Base-by-base conservation (phyloP, 2,797 vertebrate genomes). In the Distichodus sexfasciatus region DNA sequence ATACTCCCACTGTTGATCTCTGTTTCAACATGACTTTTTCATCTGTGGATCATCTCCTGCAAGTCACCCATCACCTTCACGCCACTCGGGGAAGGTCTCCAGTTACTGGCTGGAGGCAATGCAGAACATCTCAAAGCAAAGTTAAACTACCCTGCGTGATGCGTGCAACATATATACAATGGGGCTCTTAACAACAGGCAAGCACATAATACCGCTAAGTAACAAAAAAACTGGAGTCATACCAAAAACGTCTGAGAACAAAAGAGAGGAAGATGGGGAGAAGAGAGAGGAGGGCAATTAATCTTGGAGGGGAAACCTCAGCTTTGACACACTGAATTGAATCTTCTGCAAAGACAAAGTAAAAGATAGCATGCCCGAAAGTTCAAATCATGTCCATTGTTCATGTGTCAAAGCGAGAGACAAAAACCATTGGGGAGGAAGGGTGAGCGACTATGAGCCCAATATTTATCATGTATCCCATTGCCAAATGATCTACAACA, bases 371-470 rank as follows among this genome's bases (percentile, higher is more conserved):
- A 76, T 6, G 67, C 85, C 77, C 79, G 76, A 85, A 84, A 88
- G 87, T 90, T 91, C 85, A 89, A 85, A 88, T 89, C 86, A 79
- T 81, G 84, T 81, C 62, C 78, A 89, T 90, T 91, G 88, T 91
- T 90, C 88, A 88, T 86, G 83, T 87, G 88, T 90, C 88, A 90
- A 67, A 33, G 65, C 60, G 77, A 76, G 68, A 86, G 84, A 89
- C 87, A 88, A 86, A n/a, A 87, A 87, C 84, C 76, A 77, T 81
- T 77, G 69, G 40, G 40, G 78, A 80, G 72, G 71, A 74, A 77
- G 81, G 73, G 79, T 69, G 33, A n/a, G 74, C 75, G 79, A 82
- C 80, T 76, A 77, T 83, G 78, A 36, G 84, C 84, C 77, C 83
- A 86, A 88, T 89, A 88, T 91, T 89, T 90, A 88, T 91, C 86